These are phyloP conservation scores for Cephus cinctus DNA, from an alignment of 1,140 invertebrate genomes.

Conservation along the genomic window DNA sequence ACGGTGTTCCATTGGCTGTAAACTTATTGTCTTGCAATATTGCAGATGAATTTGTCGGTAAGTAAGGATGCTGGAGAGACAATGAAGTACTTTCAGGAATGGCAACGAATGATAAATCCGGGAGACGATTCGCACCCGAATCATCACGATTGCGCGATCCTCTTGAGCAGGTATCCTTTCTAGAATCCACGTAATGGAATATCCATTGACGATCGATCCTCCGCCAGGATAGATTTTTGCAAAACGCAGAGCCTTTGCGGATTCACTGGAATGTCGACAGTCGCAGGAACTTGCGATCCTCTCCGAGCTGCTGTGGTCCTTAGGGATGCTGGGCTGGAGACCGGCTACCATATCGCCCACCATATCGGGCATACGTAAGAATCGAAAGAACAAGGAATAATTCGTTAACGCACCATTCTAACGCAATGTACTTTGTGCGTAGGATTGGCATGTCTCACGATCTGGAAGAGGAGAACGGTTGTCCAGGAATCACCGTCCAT, in stretches of 20 bases:
- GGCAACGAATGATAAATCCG: constrained; percentile 63
- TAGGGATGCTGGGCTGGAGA: constrained; percentile 59
- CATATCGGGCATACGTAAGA: constrained; percentile 64
- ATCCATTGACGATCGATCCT: constrained; percentile 1
- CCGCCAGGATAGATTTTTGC: constrained; percentile 59
- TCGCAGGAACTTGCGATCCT: constrained; percentile 62
- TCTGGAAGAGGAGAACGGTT: constrained; percentile 34
- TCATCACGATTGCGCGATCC: constrained; percentile 70
- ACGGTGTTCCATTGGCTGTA: constrained; percentile 1
- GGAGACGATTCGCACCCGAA: constrained; percentile 61
- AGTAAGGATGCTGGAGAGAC: constrained; percentile 59
- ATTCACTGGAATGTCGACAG: constrained; percentile 60
- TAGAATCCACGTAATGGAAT: neutral
- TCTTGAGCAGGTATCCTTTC: constrained; percentile 63
- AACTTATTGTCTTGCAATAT: neutral
- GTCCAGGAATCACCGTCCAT: constrained; percentile 20
- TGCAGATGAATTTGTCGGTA: constrained; percentile 39
- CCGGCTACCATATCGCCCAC: constrained; percentile 63
- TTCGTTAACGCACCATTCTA: neutral
- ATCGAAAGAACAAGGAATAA: neutral
- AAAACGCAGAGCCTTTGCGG: constrained; percentile 57
- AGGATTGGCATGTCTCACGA: constrained; percentile 64
- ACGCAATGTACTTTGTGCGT: neutral
- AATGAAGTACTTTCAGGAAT: constrained; percentile 62
- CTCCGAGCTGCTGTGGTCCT: constrained; percentile 59